phyloP scores from a whole-genome alignment of 1,140 invertebrate genomes.

The Ganaspis sp. region DNA sequence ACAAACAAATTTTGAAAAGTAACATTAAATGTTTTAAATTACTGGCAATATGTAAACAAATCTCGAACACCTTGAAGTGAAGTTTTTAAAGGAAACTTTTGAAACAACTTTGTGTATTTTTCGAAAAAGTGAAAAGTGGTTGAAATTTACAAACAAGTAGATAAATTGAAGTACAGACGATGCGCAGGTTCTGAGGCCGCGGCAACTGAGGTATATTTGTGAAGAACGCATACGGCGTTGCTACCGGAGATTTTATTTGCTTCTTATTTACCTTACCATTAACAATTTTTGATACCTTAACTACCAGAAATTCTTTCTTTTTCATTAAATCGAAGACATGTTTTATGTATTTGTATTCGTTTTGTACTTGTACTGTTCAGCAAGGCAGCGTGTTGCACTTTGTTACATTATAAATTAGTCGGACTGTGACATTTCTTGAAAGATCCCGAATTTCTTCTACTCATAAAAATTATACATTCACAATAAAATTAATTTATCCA shows the following conservation, averaged over 20 bases:
- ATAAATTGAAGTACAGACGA: slow-evolving; percentile 37
- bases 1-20: too few relatives aligned
- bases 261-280: slow-evolving; percentile 62
- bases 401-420: slow-evolving; percentile 75
- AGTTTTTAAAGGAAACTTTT: too few relatives aligned
- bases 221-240: slow-evolving; percentile 60
- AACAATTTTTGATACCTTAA: slow-evolving; percentile 73
- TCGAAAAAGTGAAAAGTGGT: background rate
- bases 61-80: too few relatives aligned
- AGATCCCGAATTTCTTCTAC: slow-evolving; percentile 61
- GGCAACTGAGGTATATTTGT: slow-evolving; percentile 74
- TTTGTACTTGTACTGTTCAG: slow-evolving; percentile 78
- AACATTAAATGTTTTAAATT: too few relatives aligned
- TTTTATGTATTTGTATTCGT: slow-evolving; percentile 76
- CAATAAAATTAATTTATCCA: background rate
- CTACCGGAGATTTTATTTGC: slow-evolving; percentile 59
- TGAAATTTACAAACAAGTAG: slow-evolving; percentile 25
- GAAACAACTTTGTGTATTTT: background rate
- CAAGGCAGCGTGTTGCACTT: slow-evolving; percentile 78
- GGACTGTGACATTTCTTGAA: slow-evolving; percentile 70
- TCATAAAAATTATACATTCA: slow-evolving; percentile 32
- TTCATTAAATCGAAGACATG: slow-evolving; percentile 75
- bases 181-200: slow-evolving; percentile 62
- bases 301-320: slow-evolving; percentile 73
- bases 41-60: too few relatives aligned